Percentiles rank a stretch among this genome's conserved stretches.
Conservation (phyloP, 2,888 invertebrate species). For the Sphecodes monilicornis region DNA sequence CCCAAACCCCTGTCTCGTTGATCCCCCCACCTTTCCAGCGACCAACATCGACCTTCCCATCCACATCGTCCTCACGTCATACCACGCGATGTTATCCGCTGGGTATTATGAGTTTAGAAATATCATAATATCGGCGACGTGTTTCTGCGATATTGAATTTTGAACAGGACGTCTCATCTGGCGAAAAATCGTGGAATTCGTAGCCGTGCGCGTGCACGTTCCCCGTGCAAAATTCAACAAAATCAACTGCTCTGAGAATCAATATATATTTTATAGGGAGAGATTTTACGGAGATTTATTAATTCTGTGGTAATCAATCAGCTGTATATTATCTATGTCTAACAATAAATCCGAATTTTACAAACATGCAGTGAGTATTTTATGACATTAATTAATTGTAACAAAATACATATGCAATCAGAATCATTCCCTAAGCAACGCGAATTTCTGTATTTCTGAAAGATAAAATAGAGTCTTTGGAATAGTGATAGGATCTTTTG, state of each 20-base stretch:
- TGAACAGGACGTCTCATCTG: constrained; percentile 51
- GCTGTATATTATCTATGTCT: no score
- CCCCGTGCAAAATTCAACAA: not conserved
- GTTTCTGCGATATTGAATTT: constrained; percentile 80
- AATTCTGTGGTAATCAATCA: no score
- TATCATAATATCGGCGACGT: constrained; percentile 77
- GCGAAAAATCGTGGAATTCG: constrained; percentile 26
- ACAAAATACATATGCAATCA: no score
- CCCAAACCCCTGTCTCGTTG: constrained; percentile 27
- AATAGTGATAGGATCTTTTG: no score
- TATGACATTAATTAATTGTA: no score
- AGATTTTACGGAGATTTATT: not conserved
- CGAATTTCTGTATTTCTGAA: no score
- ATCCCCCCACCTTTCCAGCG: not conserved
- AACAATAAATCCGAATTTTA: no score
- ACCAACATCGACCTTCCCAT: constrained; percentile 21
- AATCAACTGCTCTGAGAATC: not conserved
- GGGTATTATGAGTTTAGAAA: constrained; percentile 77
- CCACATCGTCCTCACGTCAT: constrained; percentile 43
- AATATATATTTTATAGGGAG: not conserved
- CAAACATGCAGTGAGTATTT: no score
- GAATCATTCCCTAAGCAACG: no score
- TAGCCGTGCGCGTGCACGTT: not conserved
- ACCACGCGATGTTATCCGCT: constrained; percentile 60
- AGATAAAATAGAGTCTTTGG: no score